Conservation (phyloP, 2,888 invertebrate species). For the Heteromurus nitidus region DNA sequence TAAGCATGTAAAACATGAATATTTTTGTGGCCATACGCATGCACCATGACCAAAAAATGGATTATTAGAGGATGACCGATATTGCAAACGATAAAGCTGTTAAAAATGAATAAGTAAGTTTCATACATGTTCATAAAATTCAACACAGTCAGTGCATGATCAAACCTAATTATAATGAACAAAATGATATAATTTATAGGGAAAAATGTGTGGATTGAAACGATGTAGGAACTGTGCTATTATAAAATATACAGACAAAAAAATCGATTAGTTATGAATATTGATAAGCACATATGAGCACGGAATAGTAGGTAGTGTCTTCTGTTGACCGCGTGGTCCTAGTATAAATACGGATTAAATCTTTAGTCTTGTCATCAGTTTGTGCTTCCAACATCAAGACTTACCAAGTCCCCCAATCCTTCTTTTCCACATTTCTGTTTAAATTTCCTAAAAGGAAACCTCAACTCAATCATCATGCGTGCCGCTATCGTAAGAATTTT, state of each 20-base stretch:
- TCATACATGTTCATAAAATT: too few species aligned
- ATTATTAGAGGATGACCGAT: constrained; percentile 35
- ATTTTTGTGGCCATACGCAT: constrained; percentile 11
- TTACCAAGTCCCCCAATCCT: background rate
- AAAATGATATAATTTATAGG: background rate
- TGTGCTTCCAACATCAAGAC: constrained; percentile 20
- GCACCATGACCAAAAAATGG: constrained; percentile 43
- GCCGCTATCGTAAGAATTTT: constrained; percentile 46
- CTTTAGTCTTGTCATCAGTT: constrained; percentile 48
- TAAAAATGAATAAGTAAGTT: too few species aligned
- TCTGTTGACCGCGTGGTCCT: background rate
- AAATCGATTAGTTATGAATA: background rate
- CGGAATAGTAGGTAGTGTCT: background rate
- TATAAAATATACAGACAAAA: background rate
- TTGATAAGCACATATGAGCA: background rate
- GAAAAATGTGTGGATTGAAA: background rate
- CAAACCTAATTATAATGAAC: too few species aligned
- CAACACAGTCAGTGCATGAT: too few species aligned
- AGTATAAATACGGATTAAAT: constrained; percentile 39
- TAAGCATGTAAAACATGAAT: background rate
- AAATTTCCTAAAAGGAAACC: constrained; percentile 34
- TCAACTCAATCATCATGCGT: constrained; percentile 46
- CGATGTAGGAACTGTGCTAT: background rate
- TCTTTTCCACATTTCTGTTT: background rate
- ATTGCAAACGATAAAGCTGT: too few species aligned